Evolutionary conservation across 2,888 invertebrate genomes (phyloP).

Genomic region (Tribolium freemani): DNA sequence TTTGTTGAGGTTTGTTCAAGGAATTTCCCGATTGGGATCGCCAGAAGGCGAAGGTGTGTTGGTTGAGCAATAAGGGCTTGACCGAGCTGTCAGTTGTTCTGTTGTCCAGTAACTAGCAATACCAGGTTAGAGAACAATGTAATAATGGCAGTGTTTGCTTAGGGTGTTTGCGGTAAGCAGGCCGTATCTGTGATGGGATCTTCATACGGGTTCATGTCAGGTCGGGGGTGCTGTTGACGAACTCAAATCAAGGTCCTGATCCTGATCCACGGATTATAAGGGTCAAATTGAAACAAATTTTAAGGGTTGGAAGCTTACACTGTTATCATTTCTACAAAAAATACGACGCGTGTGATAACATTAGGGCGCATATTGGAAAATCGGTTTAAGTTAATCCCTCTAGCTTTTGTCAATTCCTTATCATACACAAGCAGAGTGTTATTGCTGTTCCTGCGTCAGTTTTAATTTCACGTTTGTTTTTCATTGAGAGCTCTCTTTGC

Average conservation of each 20-base stretch:
- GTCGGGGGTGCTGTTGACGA: slow-evolving; percentile 56
- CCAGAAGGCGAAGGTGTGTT: not conserved
- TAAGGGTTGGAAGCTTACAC: slow-evolving; percentile 38
- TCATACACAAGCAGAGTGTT: slow-evolving; percentile 31
- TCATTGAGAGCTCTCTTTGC: not conserved
- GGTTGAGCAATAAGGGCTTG: not conserved
- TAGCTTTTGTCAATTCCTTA: slow-evolving; percentile 24
- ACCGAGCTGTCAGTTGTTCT: not conserved
- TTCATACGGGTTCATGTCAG: slow-evolving; percentile 52
- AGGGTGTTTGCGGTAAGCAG: slow-evolving; percentile 55
- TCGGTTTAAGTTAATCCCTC: slow-evolving; percentile 40
- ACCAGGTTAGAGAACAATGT: slow-evolving; percentile 54
- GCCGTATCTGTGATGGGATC: slow-evolving; percentile 52
- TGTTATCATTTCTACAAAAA: slow-evolving; percentile 45
- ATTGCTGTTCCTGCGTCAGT: slow-evolving; percentile 17
- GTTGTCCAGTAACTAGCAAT: slow-evolving; percentile 41
- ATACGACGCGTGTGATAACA: slow-evolving; percentile 40
- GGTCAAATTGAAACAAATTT: slow-evolving; percentile 55
- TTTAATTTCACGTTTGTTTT: slow-evolving; percentile 27
- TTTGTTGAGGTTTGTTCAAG: not conserved
- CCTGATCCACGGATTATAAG: slow-evolving; percentile 56
- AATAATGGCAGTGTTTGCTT: slow-evolving; percentile 59
- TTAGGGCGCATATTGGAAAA: slow-evolving; percentile 41
- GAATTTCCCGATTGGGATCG: not conserved
- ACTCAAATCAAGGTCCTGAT: slow-evolving; percentile 58